Evolutionary conservation across 2,888 invertebrate species (phyloP).

Genomic region (Cosmorhoe ocellata): DNA sequence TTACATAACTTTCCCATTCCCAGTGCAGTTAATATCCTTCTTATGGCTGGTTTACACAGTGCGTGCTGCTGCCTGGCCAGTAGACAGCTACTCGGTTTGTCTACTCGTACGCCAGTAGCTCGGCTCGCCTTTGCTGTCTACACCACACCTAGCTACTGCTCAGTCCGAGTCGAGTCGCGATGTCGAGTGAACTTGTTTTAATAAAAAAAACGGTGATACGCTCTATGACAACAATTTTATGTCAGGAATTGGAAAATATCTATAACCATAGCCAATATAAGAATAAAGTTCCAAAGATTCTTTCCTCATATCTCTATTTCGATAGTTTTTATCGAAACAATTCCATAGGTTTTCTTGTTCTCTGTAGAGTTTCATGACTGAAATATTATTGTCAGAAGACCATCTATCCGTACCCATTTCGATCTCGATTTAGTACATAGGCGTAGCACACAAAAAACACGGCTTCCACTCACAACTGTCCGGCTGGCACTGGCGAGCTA

Average conservation of each 20-base stretch:
- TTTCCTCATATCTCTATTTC: conserved; percentile 33
- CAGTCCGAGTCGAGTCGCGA: conserved; percentile 21
- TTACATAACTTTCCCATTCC: no score
- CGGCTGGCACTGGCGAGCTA: conserved; percentile 31
- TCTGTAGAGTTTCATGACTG: conserved; percentile 29
- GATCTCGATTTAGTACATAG: conserved; percentile 27
- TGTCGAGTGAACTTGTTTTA: conserved; percentile 25
- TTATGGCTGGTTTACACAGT: no score
- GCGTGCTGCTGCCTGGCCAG: conserved; percentile 23
- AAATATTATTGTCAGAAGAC: conserved; percentile 32
- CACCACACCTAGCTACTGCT: conserved; percentile 26
- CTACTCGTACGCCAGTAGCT: no score
- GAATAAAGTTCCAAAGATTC: conserved; percentile 17
- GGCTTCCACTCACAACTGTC: conserved; percentile 25
- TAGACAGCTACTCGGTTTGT: conserved; percentile 33
- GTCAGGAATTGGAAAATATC: conserved; percentile 28
- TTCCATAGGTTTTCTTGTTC: conserved; percentile 32
- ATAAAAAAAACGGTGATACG: no score
- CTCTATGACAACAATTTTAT: conserved; percentile 27
- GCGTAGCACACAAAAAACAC: conserved; percentile 30
- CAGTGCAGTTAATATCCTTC: no score
- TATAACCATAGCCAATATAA: conserved; percentile 19
- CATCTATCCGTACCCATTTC: conserved; percentile 29
- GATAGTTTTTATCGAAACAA: conserved; percentile 31
- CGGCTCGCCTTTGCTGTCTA: conserved; percentile 31